These are phyloP conservation scores for Phallusia fumigata DNA, from an alignment of 23 tunicate genomes.

Conservation along the genomic window DNA sequence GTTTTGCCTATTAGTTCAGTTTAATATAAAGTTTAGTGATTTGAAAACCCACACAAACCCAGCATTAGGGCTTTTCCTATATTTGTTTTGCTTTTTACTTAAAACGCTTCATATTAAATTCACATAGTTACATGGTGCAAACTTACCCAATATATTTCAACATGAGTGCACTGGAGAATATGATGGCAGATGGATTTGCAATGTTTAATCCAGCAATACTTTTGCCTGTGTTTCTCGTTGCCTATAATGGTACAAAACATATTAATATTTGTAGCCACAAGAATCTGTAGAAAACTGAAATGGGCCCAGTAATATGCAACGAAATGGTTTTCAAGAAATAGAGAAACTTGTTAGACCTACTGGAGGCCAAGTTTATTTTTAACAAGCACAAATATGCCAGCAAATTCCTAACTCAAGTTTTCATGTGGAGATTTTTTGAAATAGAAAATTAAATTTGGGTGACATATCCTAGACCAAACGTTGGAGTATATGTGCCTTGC, in stretches of 20 bases:
- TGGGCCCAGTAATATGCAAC: neutral
- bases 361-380: too few relatives aligned
- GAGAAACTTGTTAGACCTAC: neutral
- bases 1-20: too few relatives aligned
- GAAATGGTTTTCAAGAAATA: neutral
- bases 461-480: too few relatives aligned
- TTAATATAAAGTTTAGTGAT: neutral
- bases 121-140: neutral
- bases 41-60: neutral
- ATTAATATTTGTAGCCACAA: too few relatives aligned
- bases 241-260: slow-evolving; percentile 35
- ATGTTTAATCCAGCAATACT: slow-evolving; percentile 82
- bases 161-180: slow-evolving; percentile 92
- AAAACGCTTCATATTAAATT: too few relatives aligned
- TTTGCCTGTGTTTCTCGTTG: slow-evolving; percentile 93
- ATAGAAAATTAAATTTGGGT: too few relatives aligned
- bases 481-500: too few relatives aligned
- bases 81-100: neutral
- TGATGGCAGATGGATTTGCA: slow-evolving; percentile 94
- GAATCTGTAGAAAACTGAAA: too few relatives aligned
- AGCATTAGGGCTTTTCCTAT: neutral
- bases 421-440: too few relatives aligned
- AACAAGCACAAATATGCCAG: too few relatives aligned
- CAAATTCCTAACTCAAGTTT: too few relatives aligned
- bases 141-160: slow-evolving; percentile 81